Evolutionary conservation across 2,888 invertebrate genomes (phyloP).

Genomic region (Acleris literana): DNA sequence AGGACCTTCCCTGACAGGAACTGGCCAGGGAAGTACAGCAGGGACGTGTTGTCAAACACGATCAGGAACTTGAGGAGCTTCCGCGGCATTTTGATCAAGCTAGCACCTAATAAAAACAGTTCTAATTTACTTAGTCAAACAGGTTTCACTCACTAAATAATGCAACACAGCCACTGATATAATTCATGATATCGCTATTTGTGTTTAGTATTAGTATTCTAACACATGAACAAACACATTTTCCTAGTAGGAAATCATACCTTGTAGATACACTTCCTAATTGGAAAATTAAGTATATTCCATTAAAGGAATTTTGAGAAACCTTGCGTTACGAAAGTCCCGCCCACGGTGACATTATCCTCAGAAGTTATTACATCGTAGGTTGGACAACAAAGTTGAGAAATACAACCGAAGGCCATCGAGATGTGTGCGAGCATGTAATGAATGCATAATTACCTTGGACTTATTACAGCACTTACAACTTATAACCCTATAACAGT

Average conservation of each 20-base stretch:
- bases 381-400: slow-evolving; percentile 68
- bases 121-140: slow-evolving; percentile 7
- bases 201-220: slow-evolving; percentile 8
- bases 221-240: slow-evolving; percentile 31
- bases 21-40: slow-evolving; percentile 96
- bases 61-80: slow-evolving; percentile 96
- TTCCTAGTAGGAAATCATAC: slow-evolving; percentile 20
- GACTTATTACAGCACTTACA: slow-evolving; percentile 19
- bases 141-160: slow-evolving; percentile 17
- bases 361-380: slow-evolving; percentile 62
- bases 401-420: slow-evolving; percentile 78
- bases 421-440: slow-evolving; percentile 43
- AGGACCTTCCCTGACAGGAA: slow-evolving; percentile 96
- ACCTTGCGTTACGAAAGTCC: slow-evolving; percentile 64
- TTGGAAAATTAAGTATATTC: slow-evolving; percentile 30
- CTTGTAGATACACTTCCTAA: slow-evolving; percentile 24
- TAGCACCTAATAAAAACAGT: slow-evolving; percentile 14
- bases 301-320: slow-evolving; percentile 43
- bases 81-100: slow-evolving; percentile 86
- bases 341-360: slow-evolving; percentile 64
- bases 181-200: slow-evolving; percentile 12
- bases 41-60: slow-evolving; percentile 95
- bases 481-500: slow-evolving; percentile 15
- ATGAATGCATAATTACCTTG: slow-evolving; percentile 37
- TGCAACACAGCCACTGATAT: slow-evolving; percentile 11